These are phyloP conservation scores for Thamnaconus septentrionalis DNA, from an alignment of 2,113 vertebrate genomes.

Conservation along the genomic window DNA sequence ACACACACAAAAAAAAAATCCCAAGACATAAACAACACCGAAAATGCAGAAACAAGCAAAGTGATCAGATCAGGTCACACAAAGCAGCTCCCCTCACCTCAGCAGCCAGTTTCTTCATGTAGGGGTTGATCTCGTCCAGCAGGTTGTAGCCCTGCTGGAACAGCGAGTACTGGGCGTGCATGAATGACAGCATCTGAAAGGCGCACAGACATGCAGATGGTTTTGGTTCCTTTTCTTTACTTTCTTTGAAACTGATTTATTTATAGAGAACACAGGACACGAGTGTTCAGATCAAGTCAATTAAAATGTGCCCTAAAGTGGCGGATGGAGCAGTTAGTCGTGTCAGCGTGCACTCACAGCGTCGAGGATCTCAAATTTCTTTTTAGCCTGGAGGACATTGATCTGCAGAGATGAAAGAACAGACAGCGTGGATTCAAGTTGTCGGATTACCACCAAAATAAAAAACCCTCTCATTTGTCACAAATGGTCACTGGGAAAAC, in stretches of 20 bases:
- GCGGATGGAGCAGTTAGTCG: no score
- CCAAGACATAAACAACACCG: no score
- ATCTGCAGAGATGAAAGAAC: constrained; percentile 75
- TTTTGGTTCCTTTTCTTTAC: background rate
- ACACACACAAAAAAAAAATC: no score
- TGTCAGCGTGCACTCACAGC: constrained; percentile 79
- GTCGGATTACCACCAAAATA: no score
- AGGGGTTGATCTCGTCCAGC: constrained; percentile 90
- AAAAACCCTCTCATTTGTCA: background rate
- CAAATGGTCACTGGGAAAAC: background rate
- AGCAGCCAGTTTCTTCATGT: constrained; percentile 94
- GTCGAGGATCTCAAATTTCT: constrained; percentile 97
- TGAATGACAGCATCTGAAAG: constrained; percentile 95
- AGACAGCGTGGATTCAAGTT: background rate
- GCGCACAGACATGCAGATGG: background rate
- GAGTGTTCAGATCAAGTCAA: no score
- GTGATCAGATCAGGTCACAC: no score
- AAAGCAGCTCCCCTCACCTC: constrained; percentile 80
- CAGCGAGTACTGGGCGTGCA: constrained; percentile 95
- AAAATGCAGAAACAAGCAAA: no score
- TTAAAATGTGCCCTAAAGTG: no score
- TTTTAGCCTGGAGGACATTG: constrained; percentile 97
- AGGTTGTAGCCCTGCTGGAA: constrained; percentile 96
- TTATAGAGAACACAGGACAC: no score
- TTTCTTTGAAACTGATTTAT: no score